Evolutionary conservation across 92 coral and sea anemone genomes (phyloP), one percentile per base, ranked within the genome.

Genomic region (Pocillopora grandis): DNA sequence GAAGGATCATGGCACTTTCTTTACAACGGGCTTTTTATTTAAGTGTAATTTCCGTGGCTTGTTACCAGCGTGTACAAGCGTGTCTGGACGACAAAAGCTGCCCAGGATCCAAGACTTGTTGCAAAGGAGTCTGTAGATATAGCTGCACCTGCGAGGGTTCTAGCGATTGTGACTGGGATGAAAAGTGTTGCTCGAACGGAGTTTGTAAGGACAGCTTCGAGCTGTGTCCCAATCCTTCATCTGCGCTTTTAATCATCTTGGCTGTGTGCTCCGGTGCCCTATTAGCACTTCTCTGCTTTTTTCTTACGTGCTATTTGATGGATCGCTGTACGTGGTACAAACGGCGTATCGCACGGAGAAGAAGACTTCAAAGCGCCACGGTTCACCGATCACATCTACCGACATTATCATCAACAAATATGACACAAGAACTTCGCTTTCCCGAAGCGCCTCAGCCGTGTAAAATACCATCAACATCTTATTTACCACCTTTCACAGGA

Each of bases 261-360:
- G 86, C 80, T 73, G 86, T 18, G 8, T 83, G 73, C 42, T 83
- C 64, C 11, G 42, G 48, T 72, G 64, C 48, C n/a, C 63, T 75
- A 12, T 3, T 83, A 57, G 27, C 86, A 52, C 49, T 74, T 74
- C 80, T 83, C 31, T 73, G 86, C 80, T 6, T 83, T 27, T 7
- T 75, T 56, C 60, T 83, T 15, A 21, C 75, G 19, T 83, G 86
- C 64, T 83, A 83, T 19, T 62, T 71, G 80, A 80, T 31, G 55
- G 73, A 73, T 42, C 63, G 86, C 56, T 83, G 86, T 62, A 80
- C 80, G 62, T 83, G 80, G 86, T 62, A 73, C 63, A 73, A 74
- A 49, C 71, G 73, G 49, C 86, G 86, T 74, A 72, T 83, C 11
- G 86, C 86, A 62, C 80, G 80, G 62, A 62, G 80, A 83, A 83